Conservation (phyloP, 2,888 invertebrate genomes). For the Ormia ochracea region DNA sequence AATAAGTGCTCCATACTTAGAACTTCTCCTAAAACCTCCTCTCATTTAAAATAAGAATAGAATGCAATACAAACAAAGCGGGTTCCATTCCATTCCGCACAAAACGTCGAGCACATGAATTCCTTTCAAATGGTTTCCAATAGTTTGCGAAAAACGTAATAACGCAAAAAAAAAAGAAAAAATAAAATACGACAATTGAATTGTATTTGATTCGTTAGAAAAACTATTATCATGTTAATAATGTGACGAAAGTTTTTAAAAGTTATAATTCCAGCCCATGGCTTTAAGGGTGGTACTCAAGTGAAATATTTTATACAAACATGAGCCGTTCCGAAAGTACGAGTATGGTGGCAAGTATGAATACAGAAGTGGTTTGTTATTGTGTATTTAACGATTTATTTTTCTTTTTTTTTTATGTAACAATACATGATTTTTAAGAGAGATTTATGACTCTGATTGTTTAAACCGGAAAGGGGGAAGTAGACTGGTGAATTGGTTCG, state of each 20-base stretch:
- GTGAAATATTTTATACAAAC: slow-evolving; percentile 31
- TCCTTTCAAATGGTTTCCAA: slow-evolving; percentile 12
- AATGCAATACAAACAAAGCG: neutral
- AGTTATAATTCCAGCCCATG: neutral
- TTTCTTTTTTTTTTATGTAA: neutral
- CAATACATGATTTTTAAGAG: slow-evolving; percentile 29
- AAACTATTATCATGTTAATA: slow-evolving; percentile 57
- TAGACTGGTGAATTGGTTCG: neutral
- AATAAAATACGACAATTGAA: slow-evolving; percentile 37
- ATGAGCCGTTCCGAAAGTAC: slow-evolving; percentile 2
- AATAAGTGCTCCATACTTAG: slow-evolving; percentile 70
- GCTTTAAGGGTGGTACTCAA: slow-evolving; percentile 29
- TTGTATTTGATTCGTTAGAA: slow-evolving; percentile 39
- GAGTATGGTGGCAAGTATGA: neutral
- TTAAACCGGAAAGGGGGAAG: neutral
- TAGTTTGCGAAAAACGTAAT: slow-evolving; percentile 50
- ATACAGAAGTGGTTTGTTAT: slow-evolving; percentile 13
- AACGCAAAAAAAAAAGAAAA: neutral
- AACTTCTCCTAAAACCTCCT: neutral
- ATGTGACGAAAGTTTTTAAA: slow-evolving; percentile 42
- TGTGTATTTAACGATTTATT: slow-evolving; percentile 3
- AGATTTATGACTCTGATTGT: slow-evolving; percentile 37
- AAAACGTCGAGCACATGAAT: neutral
- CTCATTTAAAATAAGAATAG: neutral
- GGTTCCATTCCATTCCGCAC: no score